phyloP scores from a whole-genome alignment of 1,140 invertebrate genomes.

The Sitobion miscanthi region DNA sequence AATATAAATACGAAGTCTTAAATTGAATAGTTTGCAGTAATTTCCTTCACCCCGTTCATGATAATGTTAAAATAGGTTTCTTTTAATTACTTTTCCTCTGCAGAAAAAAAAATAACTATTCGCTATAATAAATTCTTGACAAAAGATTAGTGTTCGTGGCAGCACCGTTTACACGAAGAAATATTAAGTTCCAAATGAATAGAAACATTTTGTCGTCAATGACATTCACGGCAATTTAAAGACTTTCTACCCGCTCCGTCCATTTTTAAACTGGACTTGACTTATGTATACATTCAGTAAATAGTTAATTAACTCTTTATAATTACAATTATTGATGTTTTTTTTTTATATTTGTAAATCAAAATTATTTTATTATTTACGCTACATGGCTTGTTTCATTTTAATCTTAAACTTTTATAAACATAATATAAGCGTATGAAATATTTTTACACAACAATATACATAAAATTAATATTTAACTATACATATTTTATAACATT shows the following conservation, averaged over 20 bases:
- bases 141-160: constrained; percentile 39
- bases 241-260: neutral
- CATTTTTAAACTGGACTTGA: constrained; percentile 21
- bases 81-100: constrained; percentile 47
- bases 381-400: neutral
- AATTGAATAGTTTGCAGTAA: constrained; percentile 36
- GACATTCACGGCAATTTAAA: constrained; percentile 12
- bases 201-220: constrained; percentile 40
- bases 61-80: constrained; percentile 52
- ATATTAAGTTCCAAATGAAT: constrained; percentile 33
- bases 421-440: neutral
- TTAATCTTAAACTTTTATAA: neutral
- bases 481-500: neutral
- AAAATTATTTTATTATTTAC: neutral
- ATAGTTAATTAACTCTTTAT: constrained; percentile 31
- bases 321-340: constrained; percentile 18
- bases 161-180: constrained; percentile 29
- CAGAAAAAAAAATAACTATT: constrained; percentile 1
- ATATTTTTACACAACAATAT: neutral
- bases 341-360: neutral
- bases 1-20: constrained; percentile 37
- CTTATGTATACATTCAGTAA: neutral
- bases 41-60: constrained; percentile 36
- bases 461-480: neutral
- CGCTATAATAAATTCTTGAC: constrained; percentile 42